These are phyloP conservation scores for Trachelus troglodyta DNA, from an alignment of 2,888 invertebrate genomes.

Conservation along the genomic window DNA sequence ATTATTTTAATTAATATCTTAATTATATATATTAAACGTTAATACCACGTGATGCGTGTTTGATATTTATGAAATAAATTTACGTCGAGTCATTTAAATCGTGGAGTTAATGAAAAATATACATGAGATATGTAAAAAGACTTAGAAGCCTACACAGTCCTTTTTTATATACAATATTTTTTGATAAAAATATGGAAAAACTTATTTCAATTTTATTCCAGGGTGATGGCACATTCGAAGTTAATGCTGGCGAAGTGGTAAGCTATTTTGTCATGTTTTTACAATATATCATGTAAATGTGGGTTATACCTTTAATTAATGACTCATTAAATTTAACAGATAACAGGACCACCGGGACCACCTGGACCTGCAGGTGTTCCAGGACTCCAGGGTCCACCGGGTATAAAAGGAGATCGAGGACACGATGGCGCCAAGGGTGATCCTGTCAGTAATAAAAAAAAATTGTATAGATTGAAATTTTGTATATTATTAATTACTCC, in stretches of 20 bases:
- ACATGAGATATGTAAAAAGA: not conserved
- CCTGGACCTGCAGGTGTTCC: slow-evolving; percentile 79
- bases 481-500: slow-evolving; percentile 3
- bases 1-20: slow-evolving; percentile 22
- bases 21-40: not conserved
- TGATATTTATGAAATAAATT: not conserved
- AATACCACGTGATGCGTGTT: too few relatives aligned
- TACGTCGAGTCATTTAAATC: not conserved
- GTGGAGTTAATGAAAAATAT: too few relatives aligned
- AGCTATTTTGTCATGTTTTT: slow-evolving; percentile 59
- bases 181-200: not conserved
- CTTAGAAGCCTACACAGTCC: not conserved
- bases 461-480: not conserved
- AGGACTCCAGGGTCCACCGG: slow-evolving; percentile 85
- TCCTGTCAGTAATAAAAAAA: slow-evolving; percentile 71
- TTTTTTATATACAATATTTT: not conserved
- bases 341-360: slow-evolving; percentile 78
- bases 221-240: slow-evolving; percentile 85
- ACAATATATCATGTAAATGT: not conserved
- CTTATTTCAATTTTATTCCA: slow-evolving; percentile 66
- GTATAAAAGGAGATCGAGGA: slow-evolving; percentile 88
- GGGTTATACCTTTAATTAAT: slow-evolving; percentile 7
- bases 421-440: slow-evolving; percentile 86
- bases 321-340: slow-evolving; percentile 52
- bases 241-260: slow-evolving; percentile 79